Evolutionary conservation across 1,140 invertebrate species (phyloP).

Genomic region (Portunus trituberculatus): DNA sequence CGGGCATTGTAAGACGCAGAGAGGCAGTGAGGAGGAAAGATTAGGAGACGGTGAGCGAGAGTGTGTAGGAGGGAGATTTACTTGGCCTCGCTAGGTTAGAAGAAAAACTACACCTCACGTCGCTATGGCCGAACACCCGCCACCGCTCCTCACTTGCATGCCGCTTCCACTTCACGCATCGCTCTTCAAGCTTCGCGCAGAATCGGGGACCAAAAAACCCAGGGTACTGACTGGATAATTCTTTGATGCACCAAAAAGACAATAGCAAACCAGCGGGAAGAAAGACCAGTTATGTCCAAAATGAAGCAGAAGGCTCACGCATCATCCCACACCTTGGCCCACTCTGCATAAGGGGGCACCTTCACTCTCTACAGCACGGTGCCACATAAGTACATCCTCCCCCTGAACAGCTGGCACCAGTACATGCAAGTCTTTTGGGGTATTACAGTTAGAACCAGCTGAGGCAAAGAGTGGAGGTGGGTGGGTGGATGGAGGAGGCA

Average conservation of each 20-base stretch:
- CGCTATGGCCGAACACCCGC: background rate
- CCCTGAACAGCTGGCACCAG: background rate
- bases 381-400: background rate
- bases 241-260: background rate
- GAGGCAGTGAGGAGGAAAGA: background rate
- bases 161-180: background rate
- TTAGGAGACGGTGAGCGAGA: slow-evolving; percentile 37
- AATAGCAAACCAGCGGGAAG: background rate
- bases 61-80: slow-evolving; percentile 27
- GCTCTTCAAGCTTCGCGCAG: background rate
- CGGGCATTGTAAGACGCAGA: background rate
- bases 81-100: background rate
- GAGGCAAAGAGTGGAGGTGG: background rate
- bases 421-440: background rate
- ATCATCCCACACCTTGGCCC: slow-evolving; percentile 27
- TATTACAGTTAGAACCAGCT: background rate
- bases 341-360: background rate
- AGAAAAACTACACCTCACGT: slow-evolving; percentile 31
- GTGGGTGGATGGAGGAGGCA: background rate
- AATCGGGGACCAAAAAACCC: background rate
- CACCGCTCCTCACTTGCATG: background rate
- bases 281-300: background rate
- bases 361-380: background rate
- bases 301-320: background rate
- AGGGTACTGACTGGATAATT: too few relatives aligned